Evolutionary conservation across 2,113 vertebrate genomes (phyloP), one percentile per base, ranked within the genome.

Genomic region (Lycocorax pyrrhopterus): DNA sequence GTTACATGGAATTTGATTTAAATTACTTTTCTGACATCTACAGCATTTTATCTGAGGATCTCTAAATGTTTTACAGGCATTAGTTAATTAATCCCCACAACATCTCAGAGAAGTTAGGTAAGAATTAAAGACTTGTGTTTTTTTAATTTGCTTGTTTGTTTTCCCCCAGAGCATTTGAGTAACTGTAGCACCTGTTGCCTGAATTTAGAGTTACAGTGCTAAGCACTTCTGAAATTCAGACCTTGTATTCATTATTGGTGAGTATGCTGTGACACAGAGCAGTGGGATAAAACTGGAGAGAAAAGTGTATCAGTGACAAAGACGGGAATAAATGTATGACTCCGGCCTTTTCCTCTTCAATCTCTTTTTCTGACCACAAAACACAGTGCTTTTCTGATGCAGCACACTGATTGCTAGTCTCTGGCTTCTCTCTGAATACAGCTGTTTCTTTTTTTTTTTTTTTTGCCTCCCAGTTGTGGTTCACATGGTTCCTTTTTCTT

Each of bases 31-130:
- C 41, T 89, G 77, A 67, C 2, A 0, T 86, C 56, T 71, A 8
- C 20, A 56, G 49, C 20, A 19, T 93, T 93, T 93, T 93, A 55
- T 63, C 43, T 76, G 32, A 89, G 41, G 83, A 63, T 62, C 51
- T 67, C 43, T 84, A 67, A 73, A 73, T 0, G 0, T 90, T 93
- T 87, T 93, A 58, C 25, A 68, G 75, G 43, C 75, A 49, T 82
- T 90, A 90, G 49, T 93, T 87, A 92, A 58, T 87, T 96, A 95
- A 92, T 88, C 41, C 49, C 66, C 33, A 39, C 56, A 78, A 68
- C 71, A 78, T 89, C 55, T 55, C 15, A 5, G 27, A 52, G 66
- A 90, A 58, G 33, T 73, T 88, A 55, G 44, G 13, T 83, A 55
- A 87, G 69, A 62, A 32, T 51, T 81, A 68, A 52, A 87, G 68